Evolutionary conservation across 2,113 vertebrate species (phyloP), one percentile per base, ranked within the genome.

Genomic region (Caloenas nicobarica): DNA sequence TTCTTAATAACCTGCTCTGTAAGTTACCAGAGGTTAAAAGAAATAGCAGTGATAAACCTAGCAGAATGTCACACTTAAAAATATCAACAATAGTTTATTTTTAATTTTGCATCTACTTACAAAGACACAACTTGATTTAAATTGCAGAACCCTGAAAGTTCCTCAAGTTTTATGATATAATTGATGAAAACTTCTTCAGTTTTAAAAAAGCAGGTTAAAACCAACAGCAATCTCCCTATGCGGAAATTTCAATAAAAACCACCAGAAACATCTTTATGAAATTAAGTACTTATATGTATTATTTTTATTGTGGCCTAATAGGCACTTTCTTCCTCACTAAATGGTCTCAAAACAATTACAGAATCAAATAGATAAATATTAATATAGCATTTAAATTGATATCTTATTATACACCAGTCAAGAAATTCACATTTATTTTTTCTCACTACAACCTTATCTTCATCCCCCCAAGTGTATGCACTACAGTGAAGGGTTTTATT

Each of bases 281-380:
- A 79, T 68, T 21, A 79, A 69, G 34, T 78, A 40, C 36, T 91
- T 87, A 2, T 15, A 66, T 62, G 46, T 65, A 33, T 86, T 93
- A 13, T 92, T 90, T 95, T 88, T 82, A 36, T 70, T 76, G 62
- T 89, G 44, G 68, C 22, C 44, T 92, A 91, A 87, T 72, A 85
- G 40, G 58, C 31, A 69, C 40, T 85, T 87, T 91, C 11, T 76
- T 70, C 44, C 25, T 73, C 21, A 9, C 40, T 85, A 77, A 89
- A 85, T 84, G 57, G 12, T 87, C 6, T 89, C 50, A 76, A 92
- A 93, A 95, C 56, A 86, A 94, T 76, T 87, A 69, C 25, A 72
- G 44, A 92, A 76, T 92, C 60, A 89, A 85, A 91, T 76, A 69
- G 28, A 91, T 85, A 56, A 85, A 86, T 82, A 82, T 82, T 86